Evolutionary conservation across 2,888 invertebrate genomes (phyloP).

Genomic region (Phrixothrix hirtus): DNA sequence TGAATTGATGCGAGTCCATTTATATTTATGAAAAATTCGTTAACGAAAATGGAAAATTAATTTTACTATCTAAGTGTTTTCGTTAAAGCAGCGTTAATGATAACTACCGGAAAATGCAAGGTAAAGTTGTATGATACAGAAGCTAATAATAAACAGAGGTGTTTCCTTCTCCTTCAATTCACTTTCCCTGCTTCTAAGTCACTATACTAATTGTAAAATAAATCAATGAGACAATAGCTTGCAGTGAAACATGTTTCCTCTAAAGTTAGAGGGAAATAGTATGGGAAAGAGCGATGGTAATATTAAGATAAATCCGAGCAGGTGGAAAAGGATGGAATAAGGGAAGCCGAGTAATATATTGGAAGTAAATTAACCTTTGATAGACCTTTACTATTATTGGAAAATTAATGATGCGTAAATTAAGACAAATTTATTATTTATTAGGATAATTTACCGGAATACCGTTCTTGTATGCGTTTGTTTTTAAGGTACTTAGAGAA

Average conservation of each 20-base stretch:
- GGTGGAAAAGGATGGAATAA: constrained; percentile 22
- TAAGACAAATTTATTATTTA: constrained; percentile 27
- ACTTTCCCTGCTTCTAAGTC: constrained; percentile 26
- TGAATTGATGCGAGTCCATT: no score
- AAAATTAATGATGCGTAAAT: constrained; percentile 35
- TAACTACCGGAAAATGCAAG: no score
- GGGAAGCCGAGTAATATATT: constrained; percentile 36
- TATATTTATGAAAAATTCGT: no score
- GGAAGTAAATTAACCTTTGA: constrained; percentile 42
- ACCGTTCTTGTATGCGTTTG: neutral
- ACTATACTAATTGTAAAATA: constrained; percentile 33
- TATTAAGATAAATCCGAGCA: constrained; percentile 11
- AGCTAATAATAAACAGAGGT: constrained; percentile 20
- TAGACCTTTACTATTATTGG: constrained; percentile 36
- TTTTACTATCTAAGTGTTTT: no score
- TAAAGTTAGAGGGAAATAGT: constrained; percentile 20
- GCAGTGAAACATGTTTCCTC: constrained; percentile 30
- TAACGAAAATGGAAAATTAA: no score
- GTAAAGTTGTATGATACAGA: constrained; percentile 3
- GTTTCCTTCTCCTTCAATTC: constrained; percentile 25
- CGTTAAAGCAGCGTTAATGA: no score
- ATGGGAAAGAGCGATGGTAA: constrained; percentile 23
- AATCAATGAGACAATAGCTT: constrained; percentile 34
- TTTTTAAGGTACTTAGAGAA: no score
- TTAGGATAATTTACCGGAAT: neutral